Base-by-base conservation (phyloP, 2,113 vertebrate species). In the Oncorhynchus mykiss region DNA sequence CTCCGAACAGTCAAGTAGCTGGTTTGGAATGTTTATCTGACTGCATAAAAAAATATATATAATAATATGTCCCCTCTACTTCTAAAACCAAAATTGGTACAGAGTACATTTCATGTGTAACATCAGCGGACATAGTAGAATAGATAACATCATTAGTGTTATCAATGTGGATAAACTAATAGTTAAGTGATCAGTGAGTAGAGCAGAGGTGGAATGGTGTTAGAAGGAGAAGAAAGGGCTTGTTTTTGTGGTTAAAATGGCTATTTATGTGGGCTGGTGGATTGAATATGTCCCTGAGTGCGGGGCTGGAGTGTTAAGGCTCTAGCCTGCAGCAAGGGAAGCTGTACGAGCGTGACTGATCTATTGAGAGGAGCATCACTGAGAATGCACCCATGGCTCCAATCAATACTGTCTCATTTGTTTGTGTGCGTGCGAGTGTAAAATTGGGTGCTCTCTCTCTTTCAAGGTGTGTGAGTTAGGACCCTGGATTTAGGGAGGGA, bases 321-420 rank as follows among this genome's bases (percentile, higher is more conserved):
- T 82, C 72, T 75, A 78, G 80, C 73, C 80, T 86, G 84, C 71
- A 80, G 85, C 79, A 80, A 88, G 87, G 81, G 80, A 80, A 84
- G 78, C 77, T 78, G 82, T 83, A 80, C 59, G 72, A 85, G 84
- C 86, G 82, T 88, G 88, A 87, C 89, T 90, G 86, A 92, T 92
- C 87, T 91, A 90, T 88, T 84, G 87, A 91, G 87, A 83, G 84
- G 78, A 83, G 82, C 80, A 84, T 87, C 88, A 81, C 77, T 82
- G 85, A 84, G 81, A 88, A 89, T 76, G 85, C 82, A 82, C 76
- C 83, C 80, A 22, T 65, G 80, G 76, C 82, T 75, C 81, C 77
- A 80, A 88, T 93, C 92, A 86, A 90, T 91, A 91, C 72, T 1
- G 39, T 72, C 85, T 88, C 82, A 89, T 91, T 92, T 91, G 88